These are phyloP conservation scores for Agonopterix subpropinquella DNA, from an alignment of 2,888 invertebrate species.

Conservation along the genomic window DNA sequence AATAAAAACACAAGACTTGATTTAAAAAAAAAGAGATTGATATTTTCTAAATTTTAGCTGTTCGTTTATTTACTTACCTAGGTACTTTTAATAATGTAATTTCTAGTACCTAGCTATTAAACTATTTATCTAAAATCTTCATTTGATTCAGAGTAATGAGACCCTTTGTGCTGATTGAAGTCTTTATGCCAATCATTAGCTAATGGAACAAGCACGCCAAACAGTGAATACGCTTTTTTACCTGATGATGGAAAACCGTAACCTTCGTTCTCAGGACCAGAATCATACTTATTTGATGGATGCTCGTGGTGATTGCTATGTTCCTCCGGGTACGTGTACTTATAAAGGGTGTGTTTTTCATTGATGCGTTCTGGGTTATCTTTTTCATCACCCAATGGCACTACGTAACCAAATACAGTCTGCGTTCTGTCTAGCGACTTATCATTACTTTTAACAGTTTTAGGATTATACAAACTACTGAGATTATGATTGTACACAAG, in stretches of 20 bases:
- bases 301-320: no score
- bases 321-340: no score
- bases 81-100: no score
- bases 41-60: no score
- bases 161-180: conserved; percentile 8
- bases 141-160: neutral
- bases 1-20: no score
- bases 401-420: neutral
- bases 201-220: conserved; percentile 25
- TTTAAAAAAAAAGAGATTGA: no score
- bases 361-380: neutral
- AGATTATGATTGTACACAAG: conserved; percentile 22
- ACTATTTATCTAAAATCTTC: no score
- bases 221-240: conserved; percentile 19
- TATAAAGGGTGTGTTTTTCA: neutral
- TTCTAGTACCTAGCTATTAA: no score
- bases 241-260: neutral
- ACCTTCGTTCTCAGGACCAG: no score
- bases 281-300: no score
- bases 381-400: conserved; percentile 1
- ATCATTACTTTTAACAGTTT: no score
- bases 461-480: conserved; percentile 17
- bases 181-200: neutral
- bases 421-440: neutral
- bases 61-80: no score